A percentile compares a stretch with the other conserved stretches of the same genome.
Evolutionary conservation across 2,888 invertebrate genomes (phyloP).

Genomic region (Chorisops tibialis): DNA sequence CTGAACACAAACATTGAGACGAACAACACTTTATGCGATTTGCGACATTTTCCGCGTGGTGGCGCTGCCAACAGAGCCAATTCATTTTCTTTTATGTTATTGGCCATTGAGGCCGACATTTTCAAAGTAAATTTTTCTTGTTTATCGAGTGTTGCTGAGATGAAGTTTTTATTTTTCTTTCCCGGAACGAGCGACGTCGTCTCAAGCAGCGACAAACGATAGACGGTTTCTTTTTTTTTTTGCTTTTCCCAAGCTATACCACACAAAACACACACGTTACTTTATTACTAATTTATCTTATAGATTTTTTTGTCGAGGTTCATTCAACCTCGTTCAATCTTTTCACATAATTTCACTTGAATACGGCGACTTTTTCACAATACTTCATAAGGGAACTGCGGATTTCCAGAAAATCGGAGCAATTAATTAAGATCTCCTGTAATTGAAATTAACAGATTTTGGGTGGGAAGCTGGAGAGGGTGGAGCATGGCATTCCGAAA

Average conservation of each 20-base stretch:
- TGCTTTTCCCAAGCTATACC: not conserved
- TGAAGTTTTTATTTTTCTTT: no score
- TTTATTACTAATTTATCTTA: not conserved
- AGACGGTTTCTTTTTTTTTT: not conserved
- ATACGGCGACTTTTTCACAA: not conserved
- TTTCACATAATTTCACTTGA: constrained; percentile 12
- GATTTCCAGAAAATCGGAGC: constrained; percentile 1
- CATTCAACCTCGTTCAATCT: not conserved
- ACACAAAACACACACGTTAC: not conserved
- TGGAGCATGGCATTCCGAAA: no score
- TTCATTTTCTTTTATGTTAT: constrained; percentile 11
- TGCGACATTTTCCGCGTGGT: not conserved
- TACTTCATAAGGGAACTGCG: constrained; percentile 2
- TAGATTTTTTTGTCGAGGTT: constrained; percentile 2
- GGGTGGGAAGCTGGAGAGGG: no score
- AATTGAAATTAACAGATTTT: constrained; percentile 6
- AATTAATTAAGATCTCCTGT: not conserved
- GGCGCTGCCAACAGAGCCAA: not conserved
- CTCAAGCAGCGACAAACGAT: no score
- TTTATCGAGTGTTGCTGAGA: no score
- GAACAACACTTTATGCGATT: constrained; percentile 29
- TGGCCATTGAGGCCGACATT: constrained; percentile 48
- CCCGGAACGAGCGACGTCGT: no score
- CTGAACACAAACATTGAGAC: constrained; percentile 39
- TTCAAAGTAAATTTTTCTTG: constrained; percentile 23